Percentiles rank a stretch among this genome's conserved stretches.
These are phyloP conservation scores for Aepyceros melampus DNA, from an alignment of 2,113 vertebrate species.

Conservation along the genomic window DNA sequence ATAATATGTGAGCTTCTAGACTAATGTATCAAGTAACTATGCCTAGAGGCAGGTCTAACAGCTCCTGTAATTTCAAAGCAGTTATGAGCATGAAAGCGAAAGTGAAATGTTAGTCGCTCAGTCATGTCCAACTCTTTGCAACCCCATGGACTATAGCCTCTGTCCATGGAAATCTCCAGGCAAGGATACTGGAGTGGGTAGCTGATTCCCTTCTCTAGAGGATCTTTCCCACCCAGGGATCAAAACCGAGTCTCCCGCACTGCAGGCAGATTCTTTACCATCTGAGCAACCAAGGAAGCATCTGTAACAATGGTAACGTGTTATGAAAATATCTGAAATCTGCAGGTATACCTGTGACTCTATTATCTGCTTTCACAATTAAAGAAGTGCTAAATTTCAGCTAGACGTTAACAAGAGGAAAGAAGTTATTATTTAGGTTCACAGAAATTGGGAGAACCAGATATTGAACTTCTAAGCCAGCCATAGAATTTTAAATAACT, in stretches of 20 bases:
- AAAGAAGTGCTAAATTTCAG: background rate
- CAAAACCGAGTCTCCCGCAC: fast-evolving
- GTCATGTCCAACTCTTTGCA: background rate
- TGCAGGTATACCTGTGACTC: background rate
- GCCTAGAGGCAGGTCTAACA: background rate
- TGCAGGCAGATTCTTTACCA: background rate
- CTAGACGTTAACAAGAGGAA: background rate
- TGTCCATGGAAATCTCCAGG: background rate
- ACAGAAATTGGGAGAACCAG: background rate
- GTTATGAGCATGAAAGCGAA: background rate
- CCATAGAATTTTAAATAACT: background rate
- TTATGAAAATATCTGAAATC: background rate
- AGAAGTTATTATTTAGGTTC: background rate
- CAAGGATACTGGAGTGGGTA: background rate
- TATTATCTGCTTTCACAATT: background rate
- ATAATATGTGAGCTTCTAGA: background rate
- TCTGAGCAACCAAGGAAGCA: background rate
- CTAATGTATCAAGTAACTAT: background rate
- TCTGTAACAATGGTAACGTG: background rate
- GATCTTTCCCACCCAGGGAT: background rate
- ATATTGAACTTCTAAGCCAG: background rate
- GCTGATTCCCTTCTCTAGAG: background rate
- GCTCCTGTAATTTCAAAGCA: background rate
- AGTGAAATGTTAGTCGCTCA: background rate
- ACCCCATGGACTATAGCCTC: background rate